Evolutionary conservation across 2,888 invertebrate species (phyloP).

Genomic region (Oxytorus armatus): DNA sequence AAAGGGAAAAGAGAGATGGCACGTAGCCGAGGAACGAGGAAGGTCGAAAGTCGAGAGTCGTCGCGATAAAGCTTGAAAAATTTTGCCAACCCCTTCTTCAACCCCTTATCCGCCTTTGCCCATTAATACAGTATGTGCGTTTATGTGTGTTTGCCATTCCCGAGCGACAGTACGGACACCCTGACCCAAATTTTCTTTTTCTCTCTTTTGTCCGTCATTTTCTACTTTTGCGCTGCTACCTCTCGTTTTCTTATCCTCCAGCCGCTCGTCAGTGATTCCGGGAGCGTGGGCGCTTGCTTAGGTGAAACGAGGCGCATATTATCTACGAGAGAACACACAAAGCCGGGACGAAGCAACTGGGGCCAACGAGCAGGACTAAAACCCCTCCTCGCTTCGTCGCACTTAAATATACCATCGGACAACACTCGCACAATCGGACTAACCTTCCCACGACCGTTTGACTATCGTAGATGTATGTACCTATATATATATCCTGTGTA

Average conservation of each 20-base stretch:
- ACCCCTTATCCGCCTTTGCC: constrained; percentile 1
- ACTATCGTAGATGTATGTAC: neutral
- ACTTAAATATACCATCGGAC: neutral
- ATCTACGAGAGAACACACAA: constrained; percentile 58
- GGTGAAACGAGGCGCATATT: constrained; percentile 68
- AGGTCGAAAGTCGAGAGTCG: constrained; percentile 51
- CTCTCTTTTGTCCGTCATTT: constrained; percentile 14
- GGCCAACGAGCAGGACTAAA: constrained; percentile 12
- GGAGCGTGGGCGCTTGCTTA: constrained; percentile 52
- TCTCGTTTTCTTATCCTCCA: constrained; percentile 39
- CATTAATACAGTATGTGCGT: too few species aligned
- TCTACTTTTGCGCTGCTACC: constrained; percentile 19
- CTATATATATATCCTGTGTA: too few species aligned
- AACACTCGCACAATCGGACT: constrained; percentile 25
- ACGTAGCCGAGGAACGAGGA: constrained; percentile 36
- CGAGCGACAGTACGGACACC: constrained; percentile 12
- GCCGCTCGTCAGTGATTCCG: constrained; percentile 43
- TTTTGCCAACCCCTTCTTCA: constrained; percentile 14
- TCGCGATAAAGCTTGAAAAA: constrained; percentile 62
- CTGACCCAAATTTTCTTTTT: constrained; percentile 56
- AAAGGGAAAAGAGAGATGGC: constrained; percentile 4
- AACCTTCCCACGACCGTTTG: neutral
- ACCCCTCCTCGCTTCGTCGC: constrained; percentile 11
- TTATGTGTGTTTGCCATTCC: constrained; percentile 10
- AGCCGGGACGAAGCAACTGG: constrained; percentile 18